Evolutionary conservation across 2,113 vertebrate genomes (phyloP).

Genomic region (Oreochromis tanganicae): DNA sequence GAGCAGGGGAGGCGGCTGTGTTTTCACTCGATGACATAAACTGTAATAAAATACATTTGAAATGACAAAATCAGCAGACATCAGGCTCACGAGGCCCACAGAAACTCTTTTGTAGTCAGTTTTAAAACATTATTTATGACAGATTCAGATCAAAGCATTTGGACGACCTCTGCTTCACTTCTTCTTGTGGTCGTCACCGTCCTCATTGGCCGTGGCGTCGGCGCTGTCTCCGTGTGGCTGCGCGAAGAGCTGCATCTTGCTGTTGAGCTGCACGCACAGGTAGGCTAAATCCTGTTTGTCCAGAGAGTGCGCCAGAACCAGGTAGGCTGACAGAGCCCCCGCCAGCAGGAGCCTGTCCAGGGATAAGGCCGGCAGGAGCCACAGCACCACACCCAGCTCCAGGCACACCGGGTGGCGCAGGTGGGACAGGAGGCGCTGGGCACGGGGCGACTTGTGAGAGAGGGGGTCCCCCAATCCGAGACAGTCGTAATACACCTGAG

Average conservation of each 20-base stretch:
- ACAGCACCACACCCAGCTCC: constrained; percentile 82
- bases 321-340: constrained; percentile 74
- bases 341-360: constrained; percentile 83
- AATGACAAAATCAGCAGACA: not conserved
- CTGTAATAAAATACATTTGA: not conserved
- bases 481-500: constrained; percentile 84
- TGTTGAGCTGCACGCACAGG: constrained; percentile 75
- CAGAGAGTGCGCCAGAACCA: constrained; percentile 79
- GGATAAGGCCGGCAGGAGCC: constrained; percentile 81
- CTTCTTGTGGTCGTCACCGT: constrained; percentile 25
- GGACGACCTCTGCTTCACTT: constrained; percentile 29
- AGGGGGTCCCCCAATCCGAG: constrained; percentile 81
- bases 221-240: constrained; percentile 32
- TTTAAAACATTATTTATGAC: not conserved
- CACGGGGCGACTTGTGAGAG: constrained; percentile 73
- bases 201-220: not conserved
- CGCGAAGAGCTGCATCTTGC: constrained; percentile 76
- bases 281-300: constrained; percentile 83
- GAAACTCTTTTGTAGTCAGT: not conserved
- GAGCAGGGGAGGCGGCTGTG: not conserved
- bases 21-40: not conserved
- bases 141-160: not conserved
- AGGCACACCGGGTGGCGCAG: constrained; percentile 85
- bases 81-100: not conserved
- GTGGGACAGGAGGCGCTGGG: constrained; percentile 80